These are phyloP conservation scores for Tetanocera ferruginea DNA, from an alignment of 2,888 invertebrate genomes.

Conservation along the genomic window DNA sequence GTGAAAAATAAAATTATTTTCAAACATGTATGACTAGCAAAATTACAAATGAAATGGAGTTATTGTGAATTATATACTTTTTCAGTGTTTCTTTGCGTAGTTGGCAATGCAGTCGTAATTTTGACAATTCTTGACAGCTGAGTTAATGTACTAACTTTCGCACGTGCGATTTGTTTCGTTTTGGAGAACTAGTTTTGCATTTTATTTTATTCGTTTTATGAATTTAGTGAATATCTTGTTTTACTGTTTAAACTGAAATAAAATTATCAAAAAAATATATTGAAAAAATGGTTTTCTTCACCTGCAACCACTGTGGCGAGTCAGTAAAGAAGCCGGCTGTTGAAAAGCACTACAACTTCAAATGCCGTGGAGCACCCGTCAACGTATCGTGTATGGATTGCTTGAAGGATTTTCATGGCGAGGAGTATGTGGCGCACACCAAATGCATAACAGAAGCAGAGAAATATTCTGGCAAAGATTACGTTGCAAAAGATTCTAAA, in stretches of 20 bases:
- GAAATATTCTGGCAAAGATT: slow-evolving; percentile 89
- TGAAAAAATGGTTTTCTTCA: slow-evolving; percentile 89
- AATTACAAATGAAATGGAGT: too few relatives aligned
- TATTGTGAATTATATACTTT: background rate
- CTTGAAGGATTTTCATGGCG: slow-evolving; percentile 86
- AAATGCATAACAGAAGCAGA: slow-evolving; percentile 90
- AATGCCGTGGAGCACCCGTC: slow-evolving; percentile 77
- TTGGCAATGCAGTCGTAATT: background rate
- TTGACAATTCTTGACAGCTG: background rate
- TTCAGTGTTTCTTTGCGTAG: background rate
- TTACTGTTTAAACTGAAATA: too few relatives aligned
- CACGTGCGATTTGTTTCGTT: slow-evolving; percentile 48
- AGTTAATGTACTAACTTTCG: background rate
- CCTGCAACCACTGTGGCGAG: slow-evolving; percentile 92
- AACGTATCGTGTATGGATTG: slow-evolving; percentile 94
- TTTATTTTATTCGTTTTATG: background rate
- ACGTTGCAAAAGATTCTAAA: slow-evolving; percentile 76
- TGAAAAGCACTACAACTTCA: slow-evolving; percentile 85
- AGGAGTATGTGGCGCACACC: slow-evolving; percentile 82
- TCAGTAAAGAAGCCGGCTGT: slow-evolving; percentile 92
- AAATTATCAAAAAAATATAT: too few relatives aligned
- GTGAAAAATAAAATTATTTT: too few relatives aligned
- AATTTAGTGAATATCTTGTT: background rate
- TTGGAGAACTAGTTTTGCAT: background rate
- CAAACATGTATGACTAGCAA: too few relatives aligned